Conservation (phyloP, 2,888 invertebrate species). For the Mythimna loreyi region DNA sequence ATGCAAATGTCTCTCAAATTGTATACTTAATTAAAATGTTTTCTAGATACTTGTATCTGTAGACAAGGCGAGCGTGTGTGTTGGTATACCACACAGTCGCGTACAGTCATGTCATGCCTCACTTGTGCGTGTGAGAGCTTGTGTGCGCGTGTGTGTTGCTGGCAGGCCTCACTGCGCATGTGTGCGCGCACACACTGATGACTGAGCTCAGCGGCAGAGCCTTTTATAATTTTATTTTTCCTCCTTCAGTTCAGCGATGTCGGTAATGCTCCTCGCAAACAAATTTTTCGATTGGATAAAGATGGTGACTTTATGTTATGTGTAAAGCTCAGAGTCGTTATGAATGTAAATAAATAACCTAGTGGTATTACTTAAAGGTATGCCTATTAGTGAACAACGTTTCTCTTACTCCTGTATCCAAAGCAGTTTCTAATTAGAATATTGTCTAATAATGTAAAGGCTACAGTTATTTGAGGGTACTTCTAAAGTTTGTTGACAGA, state of each 20-base stretch:
- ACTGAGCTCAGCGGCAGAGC: conserved; percentile 81
- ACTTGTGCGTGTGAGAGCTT: conserved; percentile 78
- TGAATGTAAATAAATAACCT: not conserved
- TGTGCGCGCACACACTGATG: conserved; percentile 80
- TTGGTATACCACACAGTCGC: conserved; percentile 61
- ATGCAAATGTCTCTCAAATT: conserved; percentile 22
- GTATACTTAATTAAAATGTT: conserved; percentile 36
- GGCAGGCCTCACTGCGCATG: conserved; percentile 78
- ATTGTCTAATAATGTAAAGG: not conserved
- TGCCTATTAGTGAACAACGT: not conserved
- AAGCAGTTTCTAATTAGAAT: not conserved
- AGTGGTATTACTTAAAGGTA: not conserved
- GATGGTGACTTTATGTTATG: conserved; percentile 29
- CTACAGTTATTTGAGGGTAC: conserved; percentile 31
- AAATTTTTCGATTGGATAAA: conserved; percentile 63
- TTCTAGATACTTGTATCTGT: conserved; percentile 55
- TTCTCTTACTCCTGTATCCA: not conserved
- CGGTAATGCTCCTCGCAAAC: conserved; percentile 76
- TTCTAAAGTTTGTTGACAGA: not conserved
- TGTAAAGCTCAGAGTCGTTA: conserved; percentile 1
- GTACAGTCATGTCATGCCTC: conserved; percentile 61
- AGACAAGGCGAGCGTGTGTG: conserved; percentile 64
- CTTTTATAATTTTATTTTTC: conserved; percentile 89
- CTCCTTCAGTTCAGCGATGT: conserved; percentile 80
- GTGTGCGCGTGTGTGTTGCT: conserved; percentile 79